Conservation (phyloP, 1,140 invertebrate genomes). For the Ips nitidus region DNA sequence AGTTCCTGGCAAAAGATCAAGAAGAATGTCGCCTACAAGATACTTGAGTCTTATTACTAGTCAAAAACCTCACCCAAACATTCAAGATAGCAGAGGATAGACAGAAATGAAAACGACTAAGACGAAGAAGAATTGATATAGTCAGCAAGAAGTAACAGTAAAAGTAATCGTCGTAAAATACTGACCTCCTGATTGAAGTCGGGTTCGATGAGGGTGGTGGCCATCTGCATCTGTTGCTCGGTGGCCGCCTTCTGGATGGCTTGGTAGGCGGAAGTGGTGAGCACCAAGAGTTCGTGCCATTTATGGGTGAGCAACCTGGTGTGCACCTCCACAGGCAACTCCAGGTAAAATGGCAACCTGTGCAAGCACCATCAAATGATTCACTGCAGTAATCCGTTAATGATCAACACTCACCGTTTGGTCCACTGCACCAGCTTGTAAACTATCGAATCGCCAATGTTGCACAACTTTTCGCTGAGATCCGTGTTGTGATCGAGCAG, state of each 20-base stretch:
- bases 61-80: no score
- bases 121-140: no score
- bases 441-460: conserved; percentile 94
- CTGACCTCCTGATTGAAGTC: conserved; percentile 77
- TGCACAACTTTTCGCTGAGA: conserved; percentile 88
- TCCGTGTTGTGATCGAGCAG: conserved; percentile 87
- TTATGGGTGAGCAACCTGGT: conserved; percentile 94
- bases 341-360: conserved; percentile 88
- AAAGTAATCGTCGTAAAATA: background rate
- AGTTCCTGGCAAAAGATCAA: no score
- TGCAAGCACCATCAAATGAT: background rate
- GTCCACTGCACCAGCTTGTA: conserved; percentile 98
- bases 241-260: conserved; percentile 70
- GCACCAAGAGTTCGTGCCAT: conserved; percentile 94
- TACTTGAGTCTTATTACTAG: no score
- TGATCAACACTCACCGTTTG: conserved; percentile 61
- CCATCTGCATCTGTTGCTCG: conserved; percentile 50
- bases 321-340: conserved; percentile 92
- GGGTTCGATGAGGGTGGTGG: conserved; percentile 59
- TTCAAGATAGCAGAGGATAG: no score
- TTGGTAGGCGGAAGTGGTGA: conserved; percentile 91
- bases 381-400: background rate
- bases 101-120: no score
- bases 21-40: no score
- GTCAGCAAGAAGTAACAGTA: no score